A percentile compares a stretch with the other conserved stretches of the same genome.
phyloP scores from a whole-genome alignment of 1,140 invertebrate species.

The Drosophila sp. region DNA sequence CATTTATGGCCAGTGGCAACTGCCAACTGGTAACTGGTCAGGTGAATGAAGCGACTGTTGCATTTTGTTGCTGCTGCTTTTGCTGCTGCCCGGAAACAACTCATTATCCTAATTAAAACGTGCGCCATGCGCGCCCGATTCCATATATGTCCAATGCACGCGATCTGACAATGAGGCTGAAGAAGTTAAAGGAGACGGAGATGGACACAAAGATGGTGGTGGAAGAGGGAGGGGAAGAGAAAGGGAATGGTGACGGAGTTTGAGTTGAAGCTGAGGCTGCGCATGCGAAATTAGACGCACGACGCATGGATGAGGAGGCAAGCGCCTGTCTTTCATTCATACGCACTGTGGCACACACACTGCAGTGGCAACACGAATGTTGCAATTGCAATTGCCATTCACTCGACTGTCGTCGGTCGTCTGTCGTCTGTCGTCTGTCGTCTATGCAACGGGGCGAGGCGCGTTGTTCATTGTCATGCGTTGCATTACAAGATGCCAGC shows the following conservation, averaged over 20 bases:
- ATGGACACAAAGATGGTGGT: neutral
- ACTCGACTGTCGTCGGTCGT: slow-evolving; percentile 43
- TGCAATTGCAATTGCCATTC: slow-evolving; percentile 50
- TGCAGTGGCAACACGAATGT: slow-evolving; percentile 4
- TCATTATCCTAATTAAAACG: slow-evolving; percentile 85
- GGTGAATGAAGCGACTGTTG: slow-evolving; percentile 43
- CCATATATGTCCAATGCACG: slow-evolving; percentile 81
- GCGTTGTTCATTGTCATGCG: slow-evolving; percentile 79
- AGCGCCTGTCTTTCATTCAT: slow-evolving; percentile 68
- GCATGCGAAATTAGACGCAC: slow-evolving; percentile 80
- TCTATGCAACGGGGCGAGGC: slow-evolving; percentile 16
- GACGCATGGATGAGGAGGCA: slow-evolving; percentile 37
- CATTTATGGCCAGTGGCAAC: slow-evolving; percentile 60
- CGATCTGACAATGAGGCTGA: slow-evolving; percentile 78
- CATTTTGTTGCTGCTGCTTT: slow-evolving; percentile 3
- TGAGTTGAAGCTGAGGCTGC: slow-evolving; percentile 33
- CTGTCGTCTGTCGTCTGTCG: slow-evolving; percentile 4
- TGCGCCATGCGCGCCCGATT: slow-evolving; percentile 78
- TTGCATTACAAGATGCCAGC: slow-evolving; percentile 83
- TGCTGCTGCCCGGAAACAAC: slow-evolving; percentile 76
- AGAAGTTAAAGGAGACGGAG: neutral
- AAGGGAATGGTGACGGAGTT: slow-evolving; percentile 15
- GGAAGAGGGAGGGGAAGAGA: neutral
- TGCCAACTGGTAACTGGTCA: slow-evolving; percentile 16
- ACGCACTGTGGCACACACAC: slow-evolving; percentile 67